phyloP scores from a whole-genome alignment of 2,113 vertebrate genomes.

The Himantopus leucocephalus region DNA sequence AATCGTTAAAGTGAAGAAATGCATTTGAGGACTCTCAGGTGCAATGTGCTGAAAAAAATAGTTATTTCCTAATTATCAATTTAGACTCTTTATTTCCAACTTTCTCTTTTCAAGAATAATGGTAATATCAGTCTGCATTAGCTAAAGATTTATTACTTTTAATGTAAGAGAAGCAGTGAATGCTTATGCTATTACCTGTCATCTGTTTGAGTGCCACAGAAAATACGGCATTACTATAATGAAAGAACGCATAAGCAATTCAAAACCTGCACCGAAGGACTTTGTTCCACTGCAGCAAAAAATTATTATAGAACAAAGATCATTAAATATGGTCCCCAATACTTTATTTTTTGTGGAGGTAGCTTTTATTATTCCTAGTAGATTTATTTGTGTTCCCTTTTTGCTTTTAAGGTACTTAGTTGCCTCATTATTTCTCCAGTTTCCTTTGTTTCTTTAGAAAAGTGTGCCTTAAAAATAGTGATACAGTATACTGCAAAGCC shows the following conservation, averaged over 20 bases:
- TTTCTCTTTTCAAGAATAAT: constrained; percentile 28
- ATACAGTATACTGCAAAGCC: background rate
- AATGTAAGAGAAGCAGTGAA: background rate
- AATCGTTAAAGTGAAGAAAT: background rate
- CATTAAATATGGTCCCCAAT: background rate
- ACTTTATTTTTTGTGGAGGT: background rate
- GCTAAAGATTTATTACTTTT: background rate
- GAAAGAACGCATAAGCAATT: constrained; percentile 2
- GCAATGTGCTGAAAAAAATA: background rate
- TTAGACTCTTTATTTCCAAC: background rate
- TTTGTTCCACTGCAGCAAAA: background rate
- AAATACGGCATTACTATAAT: constrained; percentile 16
- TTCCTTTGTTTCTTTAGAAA: constrained; percentile 19
- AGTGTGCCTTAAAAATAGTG: background rate
- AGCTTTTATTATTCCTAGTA: constrained; percentile 28
- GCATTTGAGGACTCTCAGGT: background rate
- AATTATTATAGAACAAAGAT: background rate
- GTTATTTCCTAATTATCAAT: background rate
- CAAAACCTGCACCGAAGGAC: background rate
- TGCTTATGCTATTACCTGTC: constrained; percentile 6
- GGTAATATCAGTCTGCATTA: background rate
- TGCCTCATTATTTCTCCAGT: constrained; percentile 9
- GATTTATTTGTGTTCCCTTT: constrained; percentile 25
- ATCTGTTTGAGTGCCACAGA: background rate
- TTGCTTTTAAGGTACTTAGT: constrained; percentile 16